phyloP scores from a whole-genome alignment of 2,113 vertebrate genomes.

The Phylloscopus whistleri region DNA sequence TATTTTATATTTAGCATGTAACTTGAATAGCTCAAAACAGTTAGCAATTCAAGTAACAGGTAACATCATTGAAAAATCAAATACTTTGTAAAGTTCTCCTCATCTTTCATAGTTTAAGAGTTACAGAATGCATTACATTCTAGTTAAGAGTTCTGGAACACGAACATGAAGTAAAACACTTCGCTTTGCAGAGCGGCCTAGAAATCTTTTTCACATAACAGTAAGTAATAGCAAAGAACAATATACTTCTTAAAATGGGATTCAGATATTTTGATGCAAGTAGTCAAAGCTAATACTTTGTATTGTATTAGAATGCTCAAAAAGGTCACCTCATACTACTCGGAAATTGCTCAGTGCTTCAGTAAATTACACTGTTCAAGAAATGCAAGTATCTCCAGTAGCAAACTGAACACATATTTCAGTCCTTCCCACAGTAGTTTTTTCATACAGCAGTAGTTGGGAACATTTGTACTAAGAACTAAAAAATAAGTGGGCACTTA shows the following conservation, averaged over 20 bases:
- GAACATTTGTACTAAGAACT: not conserved
- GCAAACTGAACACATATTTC: not conserved
- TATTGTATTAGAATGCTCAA: not conserved
- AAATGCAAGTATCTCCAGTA: not conserved
- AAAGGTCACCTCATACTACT: not conserved
- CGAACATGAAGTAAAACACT: not conserved
- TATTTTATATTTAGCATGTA: not conserved
- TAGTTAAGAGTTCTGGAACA: not conserved
- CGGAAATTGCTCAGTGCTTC: not conserved
- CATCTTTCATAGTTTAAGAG: not conserved
- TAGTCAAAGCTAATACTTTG: not conserved
- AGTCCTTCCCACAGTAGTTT: not conserved
- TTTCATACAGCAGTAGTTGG: not conserved
- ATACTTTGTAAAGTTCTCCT: not conserved
- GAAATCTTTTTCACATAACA: not conserved
- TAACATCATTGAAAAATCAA: not conserved
- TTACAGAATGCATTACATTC: not conserved
- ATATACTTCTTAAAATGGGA: not conserved
- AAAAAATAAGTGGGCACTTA: constrained; percentile 68
- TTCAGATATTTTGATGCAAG: not conserved
- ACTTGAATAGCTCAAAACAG: not conserved
- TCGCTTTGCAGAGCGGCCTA: not conserved
- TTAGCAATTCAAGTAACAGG: not conserved
- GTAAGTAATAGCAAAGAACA: not conserved
- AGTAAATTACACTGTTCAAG: not conserved